Evolutionary conservation across 2,113 vertebrate genomes (phyloP).

Genomic region (Otus sunia): DNA sequence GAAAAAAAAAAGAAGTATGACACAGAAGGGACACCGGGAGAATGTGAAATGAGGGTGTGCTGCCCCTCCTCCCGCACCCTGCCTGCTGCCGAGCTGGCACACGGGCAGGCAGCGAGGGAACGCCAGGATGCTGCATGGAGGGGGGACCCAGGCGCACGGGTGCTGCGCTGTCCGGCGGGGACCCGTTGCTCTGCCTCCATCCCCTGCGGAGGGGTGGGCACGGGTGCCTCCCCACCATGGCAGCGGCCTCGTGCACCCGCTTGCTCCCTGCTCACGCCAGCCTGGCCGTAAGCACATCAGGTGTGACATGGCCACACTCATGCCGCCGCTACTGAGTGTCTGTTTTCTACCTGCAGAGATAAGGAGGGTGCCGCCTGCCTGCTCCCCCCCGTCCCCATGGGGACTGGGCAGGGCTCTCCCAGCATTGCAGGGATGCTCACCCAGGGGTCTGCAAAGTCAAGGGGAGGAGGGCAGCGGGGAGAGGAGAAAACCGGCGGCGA

Average conservation of each 20-base stretch:
- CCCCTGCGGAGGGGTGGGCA: fast-evolving
- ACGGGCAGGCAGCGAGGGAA: background rate
- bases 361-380: background rate
- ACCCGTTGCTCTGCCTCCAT: background rate
- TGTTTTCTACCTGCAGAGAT: background rate
- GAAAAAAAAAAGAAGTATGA: background rate
- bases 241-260: fast-evolving
- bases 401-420: background rate
- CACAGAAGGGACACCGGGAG: constrained; percentile 30
- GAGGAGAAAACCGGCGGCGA: background rate
- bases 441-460: background rate
- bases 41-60: constrained; percentile 36
- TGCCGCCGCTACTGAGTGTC: fast-evolving
- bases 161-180: fast-evolving
- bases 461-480: background rate
- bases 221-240: background rate
- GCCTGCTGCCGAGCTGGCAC: background rate
- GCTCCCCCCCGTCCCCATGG: fast-evolving
- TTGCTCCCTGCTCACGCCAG: fast-evolving
- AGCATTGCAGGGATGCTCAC: background rate
- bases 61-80: constrained; percentile 15
- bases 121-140: fast-evolving
- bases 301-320: fast-evolving
- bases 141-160: fast-evolving
- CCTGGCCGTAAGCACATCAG: background rate